Conservation (phyloP, 2,888 invertebrate species). For the Drosophila conformis region DNA sequence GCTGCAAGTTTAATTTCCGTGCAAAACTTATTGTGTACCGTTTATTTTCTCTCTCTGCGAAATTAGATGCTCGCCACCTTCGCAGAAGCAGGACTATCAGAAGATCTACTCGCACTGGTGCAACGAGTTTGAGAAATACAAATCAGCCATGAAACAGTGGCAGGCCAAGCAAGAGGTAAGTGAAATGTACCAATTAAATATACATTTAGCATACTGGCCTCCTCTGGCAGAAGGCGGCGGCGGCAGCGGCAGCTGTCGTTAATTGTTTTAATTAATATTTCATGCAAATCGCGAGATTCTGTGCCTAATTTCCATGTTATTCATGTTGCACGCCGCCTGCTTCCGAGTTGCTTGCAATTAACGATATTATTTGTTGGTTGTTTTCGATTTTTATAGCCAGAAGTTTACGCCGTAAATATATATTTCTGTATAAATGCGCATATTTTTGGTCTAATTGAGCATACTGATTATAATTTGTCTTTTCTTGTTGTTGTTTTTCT, state of each 20-base stretch:
- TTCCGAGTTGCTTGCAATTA: slow-evolving; percentile 49
- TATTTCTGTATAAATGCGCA: neutral
- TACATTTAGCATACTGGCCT: slow-evolving; percentile 28
- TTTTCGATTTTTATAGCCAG: slow-evolving; percentile 17
- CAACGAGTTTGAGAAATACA: slow-evolving; percentile 98
- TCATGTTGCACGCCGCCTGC: slow-evolving; percentile 8
- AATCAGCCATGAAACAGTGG: slow-evolving; percentile 98
- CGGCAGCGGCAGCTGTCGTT: slow-evolving; percentile 58
- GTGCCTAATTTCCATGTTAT: slow-evolving; percentile 63
- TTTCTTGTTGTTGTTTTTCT: slow-evolving; percentile 12
- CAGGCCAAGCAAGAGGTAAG: slow-evolving; percentile 95
- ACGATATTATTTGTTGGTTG: slow-evolving; percentile 56
- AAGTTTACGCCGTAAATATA: neutral
- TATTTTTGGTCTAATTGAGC: slow-evolving; percentile 34
- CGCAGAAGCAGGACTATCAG: slow-evolving; percentile 95
- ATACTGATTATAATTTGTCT: neutral
- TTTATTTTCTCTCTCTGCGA: neutral
- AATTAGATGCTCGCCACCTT: slow-evolving; percentile 92
- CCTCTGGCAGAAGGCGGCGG: neutral
- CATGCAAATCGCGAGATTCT: slow-evolving; percentile 48
- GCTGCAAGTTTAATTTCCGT: slow-evolving; percentile 40
- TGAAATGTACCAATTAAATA: slow-evolving; percentile 41
- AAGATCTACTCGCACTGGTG: slow-evolving; percentile 99
- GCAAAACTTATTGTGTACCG: slow-evolving; percentile 51
- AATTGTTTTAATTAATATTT: slow-evolving; percentile 84